Percentiles rank a stretch among this genome's conserved stretches.
Conservation (phyloP, 30 jellyfish, hydroid and myxozoan species). For the Cassiopea andromeda region DNA sequence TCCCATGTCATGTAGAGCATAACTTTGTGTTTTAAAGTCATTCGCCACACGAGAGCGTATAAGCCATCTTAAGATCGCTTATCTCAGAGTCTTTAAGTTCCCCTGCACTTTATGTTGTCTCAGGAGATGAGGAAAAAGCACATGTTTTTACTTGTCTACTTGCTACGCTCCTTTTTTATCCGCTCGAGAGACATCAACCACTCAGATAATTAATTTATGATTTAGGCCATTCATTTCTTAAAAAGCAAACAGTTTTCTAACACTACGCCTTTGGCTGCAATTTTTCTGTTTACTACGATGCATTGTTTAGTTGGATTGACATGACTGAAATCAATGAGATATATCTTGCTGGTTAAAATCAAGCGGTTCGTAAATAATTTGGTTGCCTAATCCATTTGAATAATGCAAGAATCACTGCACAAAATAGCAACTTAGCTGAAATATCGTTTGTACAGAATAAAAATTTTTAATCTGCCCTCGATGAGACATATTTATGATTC, state of each 20-base stretch:
- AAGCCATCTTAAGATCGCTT: background rate
- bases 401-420: too few species aligned
- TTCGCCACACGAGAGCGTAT: background rate
- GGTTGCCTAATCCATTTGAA: too few species aligned
- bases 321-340: too few species aligned
- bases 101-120: background rate
- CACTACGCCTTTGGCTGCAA: too few species aligned
- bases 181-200: background rate
- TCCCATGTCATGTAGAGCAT: constrained; percentile 21
- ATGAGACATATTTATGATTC: too few species aligned
- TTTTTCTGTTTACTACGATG: too few species aligned
- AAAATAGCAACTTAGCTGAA: too few species aligned
- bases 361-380: too few species aligned
- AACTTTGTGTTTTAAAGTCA: background rate
- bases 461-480: too few species aligned
- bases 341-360: too few species aligned
- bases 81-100: background rate
- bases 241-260: background rate
- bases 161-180: background rate
- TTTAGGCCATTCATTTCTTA: background rate
- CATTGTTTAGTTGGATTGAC: too few species aligned
- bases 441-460: too few species aligned
- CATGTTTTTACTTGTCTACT: background rate
- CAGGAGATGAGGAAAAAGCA: background rate
- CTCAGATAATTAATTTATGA: background rate